phyloP scores from a whole-genome alignment of 2,888 invertebrate species.

The Rotaria sp. region DNA sequence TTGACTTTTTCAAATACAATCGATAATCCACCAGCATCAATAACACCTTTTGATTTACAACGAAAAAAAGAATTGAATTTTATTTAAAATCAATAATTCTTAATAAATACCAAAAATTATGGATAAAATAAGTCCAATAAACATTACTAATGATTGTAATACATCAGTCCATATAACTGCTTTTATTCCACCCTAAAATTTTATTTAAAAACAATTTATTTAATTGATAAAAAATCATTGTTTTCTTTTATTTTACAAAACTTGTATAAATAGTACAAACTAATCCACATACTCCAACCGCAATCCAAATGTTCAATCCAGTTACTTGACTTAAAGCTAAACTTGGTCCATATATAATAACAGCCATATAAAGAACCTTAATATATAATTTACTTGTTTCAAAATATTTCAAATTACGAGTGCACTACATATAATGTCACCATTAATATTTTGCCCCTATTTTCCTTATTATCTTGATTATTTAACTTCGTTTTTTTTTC shows the following conservation, averaged over 20 bases:
- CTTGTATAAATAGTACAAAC: slow-evolving; percentile 56
- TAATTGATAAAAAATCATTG: no score
- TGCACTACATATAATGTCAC: no score
- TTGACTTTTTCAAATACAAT: slow-evolving; percentile 48
- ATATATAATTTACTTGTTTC: slow-evolving; percentile 31
- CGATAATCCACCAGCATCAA: slow-evolving; percentile 49
- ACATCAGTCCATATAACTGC: slow-evolving; percentile 57
- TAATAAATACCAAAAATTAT: slow-evolving; percentile 48
- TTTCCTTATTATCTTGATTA: no score
- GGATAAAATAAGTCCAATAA: slow-evolving; percentile 53
- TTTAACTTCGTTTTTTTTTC: no score
- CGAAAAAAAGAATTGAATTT: neutral
- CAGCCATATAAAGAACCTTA: slow-evolving; percentile 61
- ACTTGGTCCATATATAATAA: slow-evolving; percentile 79
- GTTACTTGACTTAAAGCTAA: slow-evolving; percentile 66
- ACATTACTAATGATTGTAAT: slow-evolving; percentile 56
- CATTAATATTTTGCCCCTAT: no score
- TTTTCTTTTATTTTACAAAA: no score
- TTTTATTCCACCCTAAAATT: slow-evolving; percentile 54
- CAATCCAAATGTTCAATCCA: slow-evolving; percentile 48
- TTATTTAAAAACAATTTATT: no score
- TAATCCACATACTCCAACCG: slow-evolving; percentile 50
- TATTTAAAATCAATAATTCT: neutral
- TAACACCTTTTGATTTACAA: neutral
- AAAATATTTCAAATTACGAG: no score